A percentile compares a stretch with the other conserved stretches of the same genome.
Conservation (phyloP, 2,113 vertebrate genomes). For the Jacana jacana region DNA sequence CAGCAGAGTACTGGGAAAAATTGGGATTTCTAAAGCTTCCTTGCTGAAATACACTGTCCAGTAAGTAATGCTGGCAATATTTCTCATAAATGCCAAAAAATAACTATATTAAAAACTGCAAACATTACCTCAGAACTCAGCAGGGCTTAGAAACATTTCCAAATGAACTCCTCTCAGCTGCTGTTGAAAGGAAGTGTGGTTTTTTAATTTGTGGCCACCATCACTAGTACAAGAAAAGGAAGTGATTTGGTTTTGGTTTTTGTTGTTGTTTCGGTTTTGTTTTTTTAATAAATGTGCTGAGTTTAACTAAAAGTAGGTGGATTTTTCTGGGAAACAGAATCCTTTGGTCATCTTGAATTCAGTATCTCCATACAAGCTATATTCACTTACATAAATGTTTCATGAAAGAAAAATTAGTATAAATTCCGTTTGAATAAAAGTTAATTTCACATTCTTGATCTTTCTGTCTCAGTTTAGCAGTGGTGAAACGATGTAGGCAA, state of each 20-base stretch:
- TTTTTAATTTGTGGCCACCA: constrained; percentile 1
- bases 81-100: not conserved
- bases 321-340: not conserved
- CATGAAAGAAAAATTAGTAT: not conserved
- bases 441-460: not conserved
- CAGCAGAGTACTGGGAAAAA: not conserved
- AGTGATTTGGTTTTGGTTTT: not conserved
- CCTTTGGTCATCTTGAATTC: not conserved
- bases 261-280: not conserved
- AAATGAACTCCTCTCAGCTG: not conserved
- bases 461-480: not conserved
- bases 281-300: not conserved
- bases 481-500: not conserved
- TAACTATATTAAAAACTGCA: not conserved
- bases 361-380: not conserved
- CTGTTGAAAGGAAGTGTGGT: not conserved
- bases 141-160: not conserved
- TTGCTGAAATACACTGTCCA: not conserved
- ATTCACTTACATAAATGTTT: not conserved
- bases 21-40: not conserved
- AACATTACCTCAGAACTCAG: not conserved
- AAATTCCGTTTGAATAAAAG: not conserved
- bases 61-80: not conserved
- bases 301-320: not conserved
- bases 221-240: not conserved